Evolutionary conservation across 2,888 invertebrate species (phyloP).

Genomic region (Melanotus villosus): DNA sequence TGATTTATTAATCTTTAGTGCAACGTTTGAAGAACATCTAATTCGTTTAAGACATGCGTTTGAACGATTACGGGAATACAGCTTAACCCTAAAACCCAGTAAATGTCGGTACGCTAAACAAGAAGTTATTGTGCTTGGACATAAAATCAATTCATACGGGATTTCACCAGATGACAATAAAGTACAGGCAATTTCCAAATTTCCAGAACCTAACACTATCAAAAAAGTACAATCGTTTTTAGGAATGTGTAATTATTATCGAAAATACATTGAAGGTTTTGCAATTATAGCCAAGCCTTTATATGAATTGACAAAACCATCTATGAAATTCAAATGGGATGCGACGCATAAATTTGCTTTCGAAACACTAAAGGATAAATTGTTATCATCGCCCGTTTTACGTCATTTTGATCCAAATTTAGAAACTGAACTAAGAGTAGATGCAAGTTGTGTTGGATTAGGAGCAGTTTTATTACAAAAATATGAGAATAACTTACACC

Average conservation of each 20-base stretch:
- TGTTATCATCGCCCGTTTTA: conserved; percentile 35
- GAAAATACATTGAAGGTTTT: conserved; percentile 54
- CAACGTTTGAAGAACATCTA: no score
- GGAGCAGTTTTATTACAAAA: neutral
- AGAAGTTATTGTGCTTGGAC: conserved; percentile 29
- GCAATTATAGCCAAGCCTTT: conserved; percentile 51
- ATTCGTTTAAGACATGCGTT: no score
- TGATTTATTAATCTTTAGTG: no score
- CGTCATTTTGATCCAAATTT: conserved; percentile 51
- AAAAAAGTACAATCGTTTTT: conserved; percentile 35
- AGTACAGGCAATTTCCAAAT: conserved; percentile 29
- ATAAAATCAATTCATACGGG: no score
- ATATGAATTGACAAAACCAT: conserved; percentile 45
- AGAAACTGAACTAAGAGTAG: conserved; percentile 56
- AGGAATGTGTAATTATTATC: conserved; percentile 53
- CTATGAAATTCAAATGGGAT: conserved; percentile 40
- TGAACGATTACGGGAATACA: conserved; percentile 36
- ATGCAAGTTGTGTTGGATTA: conserved; percentile 53
- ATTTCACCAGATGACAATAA: conserved; percentile 32
- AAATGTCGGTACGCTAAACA: conserved; percentile 34
- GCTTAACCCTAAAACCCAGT: conserved; percentile 46
- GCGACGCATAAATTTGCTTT: conserved; percentile 29
- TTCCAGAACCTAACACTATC: conserved; percentile 28
- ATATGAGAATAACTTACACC: neutral
- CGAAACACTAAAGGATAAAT: neutral